A percentile compares a stretch with the other conserved stretches of the same genome.
These are phyloP conservation scores for Oxyteleia sp. DNA, from an alignment of 2,888 invertebrate genomes.

Conservation along the genomic window DNA sequence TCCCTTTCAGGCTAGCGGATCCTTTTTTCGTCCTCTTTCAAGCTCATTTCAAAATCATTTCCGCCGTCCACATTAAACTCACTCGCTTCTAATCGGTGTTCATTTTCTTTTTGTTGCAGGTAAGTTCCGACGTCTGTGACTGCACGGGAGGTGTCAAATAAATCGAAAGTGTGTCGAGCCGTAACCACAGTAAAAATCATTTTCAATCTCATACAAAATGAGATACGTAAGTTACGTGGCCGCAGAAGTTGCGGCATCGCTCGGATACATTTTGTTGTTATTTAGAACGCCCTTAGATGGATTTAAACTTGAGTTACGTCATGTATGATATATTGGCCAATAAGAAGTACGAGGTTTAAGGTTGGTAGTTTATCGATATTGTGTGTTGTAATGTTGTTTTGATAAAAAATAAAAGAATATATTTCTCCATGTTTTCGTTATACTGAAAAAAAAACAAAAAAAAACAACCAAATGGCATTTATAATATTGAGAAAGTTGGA, in stretches of 20 bases:
- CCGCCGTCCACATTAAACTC: constrained; percentile 4
- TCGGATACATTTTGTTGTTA: constrained; percentile 20
- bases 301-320: constrained; percentile 13
- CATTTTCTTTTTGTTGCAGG: constrained; percentile 78
- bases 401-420: no score
- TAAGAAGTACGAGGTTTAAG: no score
- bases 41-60: constrained; percentile 32
- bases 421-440: no score
- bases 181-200: constrained; percentile 60
- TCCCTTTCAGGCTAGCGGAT: constrained; percentile 5
- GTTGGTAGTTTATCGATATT: no score
- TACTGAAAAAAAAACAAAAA: no score
- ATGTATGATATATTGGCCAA: constrained; percentile 6
- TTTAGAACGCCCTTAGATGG: constrained; percentile 33
- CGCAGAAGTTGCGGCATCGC: constrained; percentile 43
- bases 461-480: no score
- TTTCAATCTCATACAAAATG: constrained; percentile 68
- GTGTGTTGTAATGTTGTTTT: no score
- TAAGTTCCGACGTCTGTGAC: constrained; percentile 61
- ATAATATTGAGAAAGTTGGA: no score
- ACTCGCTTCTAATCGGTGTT: constrained; percentile 37
- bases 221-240: constrained; percentile 52
- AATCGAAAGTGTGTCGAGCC: constrained; percentile 59
- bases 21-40: neutral
- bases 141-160: constrained; percentile 37